phyloP scores from a whole-genome alignment of 2,113 vertebrate genomes.

The Symphodus melops region DNA sequence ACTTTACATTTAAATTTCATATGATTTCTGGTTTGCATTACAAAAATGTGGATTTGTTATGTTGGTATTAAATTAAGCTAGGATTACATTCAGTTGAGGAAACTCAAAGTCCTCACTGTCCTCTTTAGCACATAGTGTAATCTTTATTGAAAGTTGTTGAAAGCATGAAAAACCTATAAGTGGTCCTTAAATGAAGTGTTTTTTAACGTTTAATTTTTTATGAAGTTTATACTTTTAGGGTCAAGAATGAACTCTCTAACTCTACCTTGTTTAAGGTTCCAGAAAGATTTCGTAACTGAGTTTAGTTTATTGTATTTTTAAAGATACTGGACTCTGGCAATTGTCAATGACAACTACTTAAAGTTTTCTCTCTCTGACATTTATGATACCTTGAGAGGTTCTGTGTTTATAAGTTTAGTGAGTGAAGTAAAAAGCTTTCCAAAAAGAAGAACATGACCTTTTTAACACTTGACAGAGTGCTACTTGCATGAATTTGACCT shows the following conservation, averaged over 20 bases:
- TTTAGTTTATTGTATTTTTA: background rate
- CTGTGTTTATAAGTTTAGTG: background rate
- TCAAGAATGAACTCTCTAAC: background rate
- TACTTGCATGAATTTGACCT: background rate
- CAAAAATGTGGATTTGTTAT: too few species aligned
- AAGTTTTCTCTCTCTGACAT: background rate
- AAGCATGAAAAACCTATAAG: too few species aligned
- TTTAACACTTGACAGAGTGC: background rate
- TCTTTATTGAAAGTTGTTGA: too few species aligned
- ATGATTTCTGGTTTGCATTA: too few species aligned
- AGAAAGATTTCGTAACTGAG: background rate
- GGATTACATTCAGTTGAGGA: too few species aligned
- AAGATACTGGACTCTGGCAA: background rate
- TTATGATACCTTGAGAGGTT: background rate
- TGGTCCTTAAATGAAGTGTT: too few species aligned
- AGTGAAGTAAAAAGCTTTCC: background rate
- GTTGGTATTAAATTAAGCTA: too few species aligned
- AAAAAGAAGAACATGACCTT: background rate
- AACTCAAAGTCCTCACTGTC: too few species aligned
- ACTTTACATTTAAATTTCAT: too few species aligned
- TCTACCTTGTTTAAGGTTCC: background rate
- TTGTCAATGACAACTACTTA: background rate
- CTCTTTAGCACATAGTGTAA: too few species aligned
- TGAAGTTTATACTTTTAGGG: background rate
- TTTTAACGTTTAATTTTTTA: too few species aligned